These are phyloP conservation scores for Oithona nana DNA, from an alignment of 2,888 invertebrate species.

Conservation along the genomic window DNA sequence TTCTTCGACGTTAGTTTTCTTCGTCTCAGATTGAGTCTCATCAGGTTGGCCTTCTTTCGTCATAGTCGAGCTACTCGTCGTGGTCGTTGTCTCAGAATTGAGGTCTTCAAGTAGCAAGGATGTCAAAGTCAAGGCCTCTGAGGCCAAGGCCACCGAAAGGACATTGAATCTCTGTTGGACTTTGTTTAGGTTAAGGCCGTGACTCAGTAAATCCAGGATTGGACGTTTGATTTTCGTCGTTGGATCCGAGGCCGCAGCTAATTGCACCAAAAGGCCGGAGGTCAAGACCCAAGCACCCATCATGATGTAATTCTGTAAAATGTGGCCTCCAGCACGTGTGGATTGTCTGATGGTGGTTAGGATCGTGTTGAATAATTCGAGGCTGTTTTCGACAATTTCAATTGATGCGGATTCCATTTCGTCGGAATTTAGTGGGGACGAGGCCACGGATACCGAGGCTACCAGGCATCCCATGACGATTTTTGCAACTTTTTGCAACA, in stretches of 20 bases:
- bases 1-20: constrained; percentile 29
- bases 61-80: too few relatives aligned
- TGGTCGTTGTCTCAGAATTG: constrained; percentile 53
- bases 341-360: constrained; percentile 61
- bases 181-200: constrained; percentile 44
- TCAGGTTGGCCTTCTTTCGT: constrained; percentile 20
- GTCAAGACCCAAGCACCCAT: constrained; percentile 72
- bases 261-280: constrained; percentile 63
- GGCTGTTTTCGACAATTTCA: constrained; percentile 63
- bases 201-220: constrained; percentile 9
- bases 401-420: constrained; percentile 38
- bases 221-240: neutral
- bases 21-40: constrained; percentile 17
- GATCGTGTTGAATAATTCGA: constrained; percentile 63
- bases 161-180: constrained; percentile 73
- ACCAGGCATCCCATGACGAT: constrained; percentile 66
- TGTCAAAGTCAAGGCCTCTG: constrained; percentile 57
- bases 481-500: constrained; percentile 58
- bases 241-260: constrained; percentile 32
- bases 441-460: constrained; percentile 31
- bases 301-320: constrained; percentile 71
- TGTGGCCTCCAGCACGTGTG: constrained; percentile 67
- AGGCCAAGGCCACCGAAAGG: constrained; percentile 68
- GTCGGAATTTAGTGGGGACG: constrained; percentile 24
- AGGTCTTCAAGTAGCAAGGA: constrained; percentile 54